A percentile compares a stretch with the other conserved stretches of the same genome.
Conservation (phyloP, 2,888 invertebrate species). For the Mythimna pallens region DNA sequence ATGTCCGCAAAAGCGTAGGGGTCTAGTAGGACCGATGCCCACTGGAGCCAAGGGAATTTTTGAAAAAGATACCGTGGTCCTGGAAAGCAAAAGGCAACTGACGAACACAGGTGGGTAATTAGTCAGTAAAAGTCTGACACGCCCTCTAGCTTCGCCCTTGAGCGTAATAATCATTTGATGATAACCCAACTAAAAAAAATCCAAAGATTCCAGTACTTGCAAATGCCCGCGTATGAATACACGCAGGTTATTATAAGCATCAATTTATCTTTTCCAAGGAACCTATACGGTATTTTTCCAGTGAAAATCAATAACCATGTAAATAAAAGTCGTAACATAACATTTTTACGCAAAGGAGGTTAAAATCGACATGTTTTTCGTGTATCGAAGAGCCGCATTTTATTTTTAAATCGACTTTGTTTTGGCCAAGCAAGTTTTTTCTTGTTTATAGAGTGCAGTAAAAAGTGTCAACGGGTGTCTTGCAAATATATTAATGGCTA, state of each 20-base stretch:
- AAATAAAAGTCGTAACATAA: conserved; percentile 29
- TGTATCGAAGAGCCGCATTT: conserved; percentile 12
- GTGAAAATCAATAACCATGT: conserved; percentile 12
- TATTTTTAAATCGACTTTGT: conserved; percentile 24
- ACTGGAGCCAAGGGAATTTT: too few species aligned
- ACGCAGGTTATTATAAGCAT: conserved; percentile 12
- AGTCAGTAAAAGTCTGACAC: too few species aligned
- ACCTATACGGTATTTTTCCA: conserved; percentile 18
- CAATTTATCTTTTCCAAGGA: conserved; percentile 4
- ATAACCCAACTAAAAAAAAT: conserved; percentile 8
- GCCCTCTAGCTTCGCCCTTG: too few species aligned
- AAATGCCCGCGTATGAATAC: conserved; percentile 1
- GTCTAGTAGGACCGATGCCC: too few species aligned
- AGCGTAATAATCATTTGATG: too few species aligned
- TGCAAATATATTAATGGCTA: not conserved
- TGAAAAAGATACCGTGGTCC: too few species aligned
- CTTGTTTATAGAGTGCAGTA: not conserved
- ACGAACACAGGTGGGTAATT: too few species aligned
- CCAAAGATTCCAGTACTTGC: not conserved
- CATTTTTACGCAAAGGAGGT: conserved; percentile 21
- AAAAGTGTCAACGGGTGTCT: not conserved
- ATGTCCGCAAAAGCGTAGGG: too few species aligned
- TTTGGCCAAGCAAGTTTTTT: conserved; percentile 1
- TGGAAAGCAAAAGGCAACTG: too few species aligned
- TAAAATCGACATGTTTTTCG: not conserved